These are phyloP conservation scores for Cryptus armator DNA, from an alignment of 2,888 invertebrate genomes.

Conservation along the genomic window DNA sequence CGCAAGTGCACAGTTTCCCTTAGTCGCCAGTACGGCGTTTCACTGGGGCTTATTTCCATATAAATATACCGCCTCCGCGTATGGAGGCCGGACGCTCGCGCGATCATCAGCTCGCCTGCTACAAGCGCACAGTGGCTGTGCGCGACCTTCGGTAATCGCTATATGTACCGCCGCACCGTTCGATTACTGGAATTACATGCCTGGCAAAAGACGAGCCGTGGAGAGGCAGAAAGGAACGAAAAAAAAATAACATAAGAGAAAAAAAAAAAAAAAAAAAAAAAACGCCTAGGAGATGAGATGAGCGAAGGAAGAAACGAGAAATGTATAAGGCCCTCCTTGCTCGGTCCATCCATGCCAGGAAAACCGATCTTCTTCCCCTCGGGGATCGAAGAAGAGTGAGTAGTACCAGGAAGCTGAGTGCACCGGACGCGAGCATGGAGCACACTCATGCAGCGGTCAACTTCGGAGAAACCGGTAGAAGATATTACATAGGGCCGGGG, in stretches of 20 bases:
- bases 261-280: conserved; percentile 18
- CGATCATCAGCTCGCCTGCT: conserved; percentile 33
- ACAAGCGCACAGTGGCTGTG: conserved; percentile 38
- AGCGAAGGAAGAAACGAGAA: conserved; percentile 40
- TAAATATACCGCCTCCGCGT: conserved; percentile 56
- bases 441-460: conserved; percentile 57
- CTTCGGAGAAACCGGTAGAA: conserved; percentile 59
- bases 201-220: conserved; percentile 47
- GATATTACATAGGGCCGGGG: conserved; percentile 44
- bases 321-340: conserved; percentile 46
- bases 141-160: conserved; percentile 60
- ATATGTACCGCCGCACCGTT: conserved; percentile 42
- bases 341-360: conserved; percentile 34
- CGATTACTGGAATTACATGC: conserved; percentile 61
- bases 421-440: conserved; percentile 60
- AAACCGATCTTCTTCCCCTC: conserved; percentile 61
- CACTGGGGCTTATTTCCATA: conserved; percentile 50
- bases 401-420: conserved; percentile 63
- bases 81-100: conserved; percentile 40
- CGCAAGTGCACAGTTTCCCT: conserved; percentile 23
- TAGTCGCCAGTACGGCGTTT: conserved; percentile 9
- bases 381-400: conserved; percentile 60
- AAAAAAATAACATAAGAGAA: conserved; percentile 7
- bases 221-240: conserved; percentile 22
- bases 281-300: conserved; percentile 44